A percentile compares a stretch with the other conserved stretches of the same genome.
These are phyloP conservation scores for Ectropis crepuscularia DNA, from an alignment of 2,888 invertebrate genomes.

Conservation along the genomic window DNA sequence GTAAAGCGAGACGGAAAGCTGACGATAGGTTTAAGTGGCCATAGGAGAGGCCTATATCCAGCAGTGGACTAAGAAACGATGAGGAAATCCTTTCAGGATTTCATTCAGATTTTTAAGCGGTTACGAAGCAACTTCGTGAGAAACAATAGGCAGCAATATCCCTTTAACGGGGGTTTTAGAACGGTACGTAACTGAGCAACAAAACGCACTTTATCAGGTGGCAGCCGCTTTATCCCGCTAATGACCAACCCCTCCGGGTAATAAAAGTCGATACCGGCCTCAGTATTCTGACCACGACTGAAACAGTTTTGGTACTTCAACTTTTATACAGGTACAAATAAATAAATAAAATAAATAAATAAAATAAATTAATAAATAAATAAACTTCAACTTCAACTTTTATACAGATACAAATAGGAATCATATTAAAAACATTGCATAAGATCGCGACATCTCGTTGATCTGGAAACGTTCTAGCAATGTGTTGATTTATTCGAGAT, in stretches of 20 bases:
- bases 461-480: too few species aligned
- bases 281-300: constrained; percentile 47
- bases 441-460: too few species aligned
- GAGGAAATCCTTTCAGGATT: neutral
- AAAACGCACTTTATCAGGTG: constrained; percentile 85
- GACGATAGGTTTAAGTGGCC: too few species aligned
- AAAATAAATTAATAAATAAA: too few species aligned
- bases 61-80: too few species aligned
- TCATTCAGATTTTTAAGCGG: neutral
- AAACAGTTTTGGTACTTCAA: constrained; percentile 62
- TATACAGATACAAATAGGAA: neutral
- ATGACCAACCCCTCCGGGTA: constrained; percentile 83
- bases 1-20: too few species aligned
- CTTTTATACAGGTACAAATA: constrained; percentile 3
- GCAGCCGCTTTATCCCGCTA: constrained; percentile 82
- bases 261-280: constrained; percentile 83
- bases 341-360: too few species aligned
- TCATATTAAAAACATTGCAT: too few species aligned
- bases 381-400: constrained; percentile 52
- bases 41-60: too few species aligned
- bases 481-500: too few species aligned
- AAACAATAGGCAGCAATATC: constrained; percentile 31
- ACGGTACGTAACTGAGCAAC: constrained; percentile 73
- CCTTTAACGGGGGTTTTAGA: constrained; percentile 34
- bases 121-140: constrained; percentile 11